phyloP scores from a whole-genome alignment of 2,888 invertebrate species.

The Xanthorhoe spadicearia region DNA sequence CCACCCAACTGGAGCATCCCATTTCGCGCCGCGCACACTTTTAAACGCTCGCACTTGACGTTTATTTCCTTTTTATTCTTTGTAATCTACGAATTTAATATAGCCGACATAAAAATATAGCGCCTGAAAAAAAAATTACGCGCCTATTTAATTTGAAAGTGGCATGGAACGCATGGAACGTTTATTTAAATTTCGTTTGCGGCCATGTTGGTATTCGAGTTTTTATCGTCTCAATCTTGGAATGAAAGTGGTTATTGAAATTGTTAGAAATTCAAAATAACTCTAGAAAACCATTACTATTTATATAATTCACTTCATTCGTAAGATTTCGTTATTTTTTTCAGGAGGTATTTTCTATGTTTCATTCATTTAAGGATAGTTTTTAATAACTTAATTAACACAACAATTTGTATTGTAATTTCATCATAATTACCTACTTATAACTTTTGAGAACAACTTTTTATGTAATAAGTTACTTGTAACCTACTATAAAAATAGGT shows the following conservation, averaged over 20 bases:
- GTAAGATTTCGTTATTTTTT: background rate
- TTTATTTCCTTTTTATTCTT: conserved; percentile 76
- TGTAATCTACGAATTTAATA: conserved; percentile 77
- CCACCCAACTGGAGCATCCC: conserved; percentile 46
- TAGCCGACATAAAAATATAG: conserved; percentile 70
- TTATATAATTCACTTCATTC: background rate
- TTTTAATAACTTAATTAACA: too few relatives aligned
- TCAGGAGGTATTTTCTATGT: background rate
- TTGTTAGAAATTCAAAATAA: background rate
- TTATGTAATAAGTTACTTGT: too few relatives aligned
- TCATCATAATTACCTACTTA: too few relatives aligned
- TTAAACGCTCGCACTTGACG: conserved; percentile 70
- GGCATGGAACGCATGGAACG: conserved; percentile 52
- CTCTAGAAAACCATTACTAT: background rate
- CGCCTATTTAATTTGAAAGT: conserved; percentile 65
- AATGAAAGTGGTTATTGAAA: conserved; percentile 2
- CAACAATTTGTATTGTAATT: too few relatives aligned
- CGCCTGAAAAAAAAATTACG: conserved; percentile 59
- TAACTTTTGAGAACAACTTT: too few relatives aligned
- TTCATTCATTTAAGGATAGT: too few relatives aligned
- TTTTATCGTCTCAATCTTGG: conserved; percentile 3
- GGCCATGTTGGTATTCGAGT: conserved; percentile 25
- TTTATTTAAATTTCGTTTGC: conserved; percentile 61
- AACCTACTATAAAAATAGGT: too few relatives aligned
- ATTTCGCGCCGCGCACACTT: conserved; percentile 64